Evolutionary conservation across 2,113 vertebrate genomes (phyloP).

Genomic region (Scophthalmus maximus): DNA sequence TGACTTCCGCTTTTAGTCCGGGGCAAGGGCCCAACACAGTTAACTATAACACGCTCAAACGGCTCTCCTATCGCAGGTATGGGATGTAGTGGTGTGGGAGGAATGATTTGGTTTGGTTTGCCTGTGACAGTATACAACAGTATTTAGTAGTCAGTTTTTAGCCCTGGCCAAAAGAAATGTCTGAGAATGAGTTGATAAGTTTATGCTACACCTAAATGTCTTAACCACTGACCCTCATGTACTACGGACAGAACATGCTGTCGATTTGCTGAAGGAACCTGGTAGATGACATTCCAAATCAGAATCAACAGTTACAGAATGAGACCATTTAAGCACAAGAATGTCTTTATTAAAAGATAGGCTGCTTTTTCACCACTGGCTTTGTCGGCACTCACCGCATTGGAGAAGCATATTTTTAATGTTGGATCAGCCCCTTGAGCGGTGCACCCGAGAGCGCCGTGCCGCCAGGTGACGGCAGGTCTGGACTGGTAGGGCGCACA

Average conservation of each 20-base stretch:
- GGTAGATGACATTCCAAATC: too few species aligned
- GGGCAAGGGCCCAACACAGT: neutral
- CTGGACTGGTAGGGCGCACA: neutral
- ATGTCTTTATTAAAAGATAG: too few species aligned
- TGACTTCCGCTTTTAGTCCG: neutral
- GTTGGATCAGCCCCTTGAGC: neutral
- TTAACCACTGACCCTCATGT: neutral
- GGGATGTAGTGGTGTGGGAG: neutral
- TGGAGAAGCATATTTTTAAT: neutral
- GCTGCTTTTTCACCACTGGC: neutral
- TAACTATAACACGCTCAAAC: neutral
- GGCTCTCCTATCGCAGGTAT: neutral
- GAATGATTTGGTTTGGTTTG: neutral
- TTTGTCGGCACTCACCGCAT: neutral
- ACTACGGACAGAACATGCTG: neutral
- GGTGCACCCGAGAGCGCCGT: neutral
- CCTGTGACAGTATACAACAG: neutral
- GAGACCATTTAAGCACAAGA: too few species aligned
- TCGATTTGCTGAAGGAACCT: neutral
- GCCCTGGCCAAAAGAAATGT: neutral
- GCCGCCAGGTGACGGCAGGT: neutral
- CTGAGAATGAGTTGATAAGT: neutral
- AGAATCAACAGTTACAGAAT: too few species aligned
- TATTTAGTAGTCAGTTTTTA: neutral
- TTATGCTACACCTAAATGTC: neutral